These are phyloP conservation scores for Spinus pinus DNA, from an alignment of 2,797 vertebrate genomes.

Conservation along the genomic window DNA sequence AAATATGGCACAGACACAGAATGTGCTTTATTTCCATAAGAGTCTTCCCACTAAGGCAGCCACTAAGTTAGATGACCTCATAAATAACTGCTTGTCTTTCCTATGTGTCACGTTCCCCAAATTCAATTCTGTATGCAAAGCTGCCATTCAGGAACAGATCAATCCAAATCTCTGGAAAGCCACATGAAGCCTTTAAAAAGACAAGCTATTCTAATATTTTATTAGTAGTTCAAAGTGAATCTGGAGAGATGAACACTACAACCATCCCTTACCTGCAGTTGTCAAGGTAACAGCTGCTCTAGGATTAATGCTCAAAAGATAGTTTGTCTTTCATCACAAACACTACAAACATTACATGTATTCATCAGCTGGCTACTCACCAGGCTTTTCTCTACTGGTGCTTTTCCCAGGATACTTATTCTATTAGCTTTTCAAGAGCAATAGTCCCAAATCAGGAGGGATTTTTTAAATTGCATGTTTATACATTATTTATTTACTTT, in stretches of 20 bases:
- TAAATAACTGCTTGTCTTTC: neutral
- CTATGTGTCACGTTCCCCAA: neutral
- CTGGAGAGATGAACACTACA: neutral
- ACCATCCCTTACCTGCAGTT: constrained; percentile 36
- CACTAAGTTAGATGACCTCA: neutral
- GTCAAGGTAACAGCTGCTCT: constrained; percentile 58
- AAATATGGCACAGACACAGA: neutral
- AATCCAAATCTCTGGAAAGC: neutral
- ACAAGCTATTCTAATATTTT: constrained; percentile 14
- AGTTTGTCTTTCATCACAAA: constrained; percentile 16
- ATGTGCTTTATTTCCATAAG: neutral
- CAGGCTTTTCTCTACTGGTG: neutral
- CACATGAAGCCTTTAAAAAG: neutral
- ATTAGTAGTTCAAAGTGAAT: neutral
- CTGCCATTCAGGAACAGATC: neutral
- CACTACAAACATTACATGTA: neutral
- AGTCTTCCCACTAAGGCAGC: neutral
- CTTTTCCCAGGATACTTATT: neutral
- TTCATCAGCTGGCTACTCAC: neutral
- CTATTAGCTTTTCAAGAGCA: neutral
- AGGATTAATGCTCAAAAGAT: constrained; percentile 22
- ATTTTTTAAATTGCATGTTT: neutral
- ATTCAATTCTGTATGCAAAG: neutral
- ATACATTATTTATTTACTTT: neutral
- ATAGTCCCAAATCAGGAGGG: neutral